Base-by-base conservation (phyloP, 2,113 vertebrate species). In the Dunckerocampus dactyliophorus region DNA sequence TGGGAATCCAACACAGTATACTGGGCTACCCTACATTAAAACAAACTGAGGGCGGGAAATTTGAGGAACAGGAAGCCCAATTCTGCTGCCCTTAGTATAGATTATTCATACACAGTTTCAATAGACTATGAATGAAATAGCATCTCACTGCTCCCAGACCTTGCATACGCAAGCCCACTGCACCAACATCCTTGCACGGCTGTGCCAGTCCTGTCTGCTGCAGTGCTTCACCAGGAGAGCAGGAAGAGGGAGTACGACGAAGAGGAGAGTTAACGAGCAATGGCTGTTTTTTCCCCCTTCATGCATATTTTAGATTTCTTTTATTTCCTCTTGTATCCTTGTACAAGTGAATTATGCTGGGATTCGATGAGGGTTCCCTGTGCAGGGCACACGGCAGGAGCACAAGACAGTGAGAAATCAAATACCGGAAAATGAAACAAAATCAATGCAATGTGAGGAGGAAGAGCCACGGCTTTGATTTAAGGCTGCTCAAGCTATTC, bases 261-360 rank as follows among this genome's bases (percentile, higher is more conserved):
- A 67, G 11, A 59, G 8, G 37, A 48, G 74, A 63, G 74, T 72
- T 66, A 75, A 75, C 17, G 60, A 81, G 68, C 66, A 59, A 61
- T 67, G 54, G 74, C 71, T 72, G 59, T 53, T 72, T 63, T 68
- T 63, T 55, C 48, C 21, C 62, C 65, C 68, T 68, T 81, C 79
- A 80, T 82, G 75, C 77, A 83, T 83, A 79, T 82, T 86, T 85
- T 79, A 73, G 37, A 46, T 71, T 69, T 61, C 67, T 67, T 81
- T 60, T 59, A 57, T 65, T 65, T 71, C 49, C 69, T 66, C 56
- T 65, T 59, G 4, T 72, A 22, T 77, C 19, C 45, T 60, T 22
- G 50, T 63, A 34, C 65, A 50, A 60, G 48, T 54, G 61, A 61
- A 34, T 49, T 37, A 62, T 46, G 56, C 55, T 31, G 21, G 73